Conservation (phyloP, 2,113 vertebrate species). For the Ciconia boyciana region DNA sequence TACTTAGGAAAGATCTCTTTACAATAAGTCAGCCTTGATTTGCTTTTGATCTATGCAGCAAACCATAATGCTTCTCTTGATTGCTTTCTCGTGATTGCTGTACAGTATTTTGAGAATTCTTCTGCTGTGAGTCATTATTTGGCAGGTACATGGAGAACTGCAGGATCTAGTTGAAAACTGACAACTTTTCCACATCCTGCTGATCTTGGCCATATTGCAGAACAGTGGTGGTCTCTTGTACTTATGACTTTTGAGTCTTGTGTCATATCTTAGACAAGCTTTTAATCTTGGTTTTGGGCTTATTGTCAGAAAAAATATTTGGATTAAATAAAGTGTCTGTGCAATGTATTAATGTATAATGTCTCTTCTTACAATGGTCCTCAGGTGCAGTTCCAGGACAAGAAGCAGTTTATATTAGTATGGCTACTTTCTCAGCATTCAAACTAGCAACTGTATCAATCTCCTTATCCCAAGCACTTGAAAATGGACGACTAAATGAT, state of each 20-base stretch:
- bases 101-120: not conserved
- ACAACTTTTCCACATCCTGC: not conserved
- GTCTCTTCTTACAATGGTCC: not conserved
- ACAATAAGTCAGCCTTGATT: not conserved
- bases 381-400: not conserved
- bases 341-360: not conserved
- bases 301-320: not conserved
- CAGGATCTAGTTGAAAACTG: not conserved
- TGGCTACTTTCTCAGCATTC: not conserved
- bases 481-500: not conserved
- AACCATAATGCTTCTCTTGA: not conserved
- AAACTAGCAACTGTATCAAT: not conserved
- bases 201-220: constrained; percentile 5
- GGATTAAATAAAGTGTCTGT: not conserved
- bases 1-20: not conserved
- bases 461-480: not conserved
- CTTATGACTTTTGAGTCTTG: not conserved
- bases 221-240: not conserved
- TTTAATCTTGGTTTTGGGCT: not conserved
- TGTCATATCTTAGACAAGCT: not conserved
- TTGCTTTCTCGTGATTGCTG: not conserved
- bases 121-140: constrained; percentile 25
- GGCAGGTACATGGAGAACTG: not conserved
- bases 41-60: not conserved
- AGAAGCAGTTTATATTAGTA: not conserved